Conservation (phyloP, 2,797 vertebrate genomes). For the Anomalospiza imberbis region DNA sequence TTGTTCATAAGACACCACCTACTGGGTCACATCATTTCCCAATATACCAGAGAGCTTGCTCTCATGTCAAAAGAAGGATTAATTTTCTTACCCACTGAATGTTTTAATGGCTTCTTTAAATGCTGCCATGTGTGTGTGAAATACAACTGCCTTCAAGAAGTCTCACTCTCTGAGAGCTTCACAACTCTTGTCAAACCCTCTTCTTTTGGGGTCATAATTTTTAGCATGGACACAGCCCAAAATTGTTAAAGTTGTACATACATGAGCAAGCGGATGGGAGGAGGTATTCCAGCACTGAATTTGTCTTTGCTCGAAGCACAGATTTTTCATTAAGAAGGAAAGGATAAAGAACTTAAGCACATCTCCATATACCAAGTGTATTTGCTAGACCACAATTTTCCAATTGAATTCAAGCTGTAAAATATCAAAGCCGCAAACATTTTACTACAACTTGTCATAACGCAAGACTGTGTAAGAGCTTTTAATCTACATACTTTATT, state of each 20-base stretch:
- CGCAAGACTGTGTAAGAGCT: not conserved
- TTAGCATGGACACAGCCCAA: not conserved
- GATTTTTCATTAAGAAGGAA: not conserved
- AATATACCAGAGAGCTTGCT: not conserved
- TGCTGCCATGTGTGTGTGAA: not conserved
- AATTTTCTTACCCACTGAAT: not conserved
- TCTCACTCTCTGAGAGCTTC: not conserved
- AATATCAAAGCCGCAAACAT: not conserved
- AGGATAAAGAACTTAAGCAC: not conserved
- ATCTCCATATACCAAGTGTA: not conserved
- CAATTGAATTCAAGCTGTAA: slow-evolving; percentile 13
- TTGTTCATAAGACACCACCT: not conserved
- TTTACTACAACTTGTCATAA: not conserved
- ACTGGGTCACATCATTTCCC: not conserved
- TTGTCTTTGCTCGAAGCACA: not conserved
- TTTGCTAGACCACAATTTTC: not conserved
- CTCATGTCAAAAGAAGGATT: not conserved
- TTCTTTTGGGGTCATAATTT: not conserved
- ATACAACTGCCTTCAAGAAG: not conserved
- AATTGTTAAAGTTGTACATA: not conserved
- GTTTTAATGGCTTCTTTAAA: not conserved
- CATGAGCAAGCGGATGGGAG: not conserved
- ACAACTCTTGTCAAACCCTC: not conserved
- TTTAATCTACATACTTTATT: not conserved
- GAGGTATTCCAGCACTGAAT: not conserved